Conservation (phyloP, 2,113 vertebrate genomes). For the Mustela nigripes region DNA sequence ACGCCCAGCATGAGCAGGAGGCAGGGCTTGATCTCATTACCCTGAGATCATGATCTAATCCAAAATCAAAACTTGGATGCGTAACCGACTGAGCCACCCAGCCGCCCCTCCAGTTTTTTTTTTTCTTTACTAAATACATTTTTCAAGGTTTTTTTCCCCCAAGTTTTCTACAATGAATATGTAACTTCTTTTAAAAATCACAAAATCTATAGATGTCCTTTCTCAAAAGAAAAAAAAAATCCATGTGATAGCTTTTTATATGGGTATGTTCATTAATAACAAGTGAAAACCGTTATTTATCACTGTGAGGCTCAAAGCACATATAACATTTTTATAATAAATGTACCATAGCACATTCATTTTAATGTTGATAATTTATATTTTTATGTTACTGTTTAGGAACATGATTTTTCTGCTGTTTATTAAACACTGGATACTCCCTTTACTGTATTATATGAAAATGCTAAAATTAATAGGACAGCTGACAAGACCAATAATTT, state of each 20-base stretch:
- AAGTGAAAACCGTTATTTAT: not conserved
- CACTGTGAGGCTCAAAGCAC: not conserved
- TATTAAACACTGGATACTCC: not conserved
- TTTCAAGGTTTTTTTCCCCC: not conserved
- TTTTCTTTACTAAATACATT: not conserved
- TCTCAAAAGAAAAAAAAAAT: not conserved
- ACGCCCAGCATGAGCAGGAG: not conserved
- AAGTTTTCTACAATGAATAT: not conserved
- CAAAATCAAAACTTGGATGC: not conserved
- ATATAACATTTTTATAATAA: not conserved
- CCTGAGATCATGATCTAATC: not conserved
- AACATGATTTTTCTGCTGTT: conserved; percentile 18
- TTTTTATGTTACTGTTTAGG: not conserved
- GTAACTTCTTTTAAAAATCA: not conserved
- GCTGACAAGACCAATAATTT: conserved; percentile 30
- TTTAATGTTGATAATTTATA: conserved; percentile 47
- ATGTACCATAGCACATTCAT: not conserved
- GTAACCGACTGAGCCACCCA: not conserved
- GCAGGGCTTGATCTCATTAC: not conserved
- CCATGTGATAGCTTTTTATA: not conserved
- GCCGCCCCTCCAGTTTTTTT: not conserved
- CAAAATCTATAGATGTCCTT: not conserved
- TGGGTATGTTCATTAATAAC: not conserved
- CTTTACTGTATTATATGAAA: not conserved
- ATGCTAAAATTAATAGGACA: conserved; percentile 45